Conservation (phyloP, 2,797 vertebrate species). For the Mycteria americana region DNA sequence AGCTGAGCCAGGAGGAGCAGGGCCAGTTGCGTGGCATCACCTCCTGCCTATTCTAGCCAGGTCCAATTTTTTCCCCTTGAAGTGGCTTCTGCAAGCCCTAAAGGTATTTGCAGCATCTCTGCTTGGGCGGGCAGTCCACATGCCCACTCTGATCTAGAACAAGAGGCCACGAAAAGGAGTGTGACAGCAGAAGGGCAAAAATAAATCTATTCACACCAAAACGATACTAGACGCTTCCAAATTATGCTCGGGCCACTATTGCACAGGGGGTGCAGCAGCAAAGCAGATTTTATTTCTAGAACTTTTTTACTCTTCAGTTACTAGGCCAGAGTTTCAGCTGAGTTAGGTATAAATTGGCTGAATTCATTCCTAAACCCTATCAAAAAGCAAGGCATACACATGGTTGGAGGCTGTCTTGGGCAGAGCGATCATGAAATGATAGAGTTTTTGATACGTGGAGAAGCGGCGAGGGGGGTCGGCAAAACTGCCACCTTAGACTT, state of each 20-base stretch:
- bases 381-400: background rate
- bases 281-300: background rate
- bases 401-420: no score
- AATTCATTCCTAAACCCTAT: background rate
- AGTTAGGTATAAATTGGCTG: background rate
- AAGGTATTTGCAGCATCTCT: background rate
- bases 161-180: background rate
- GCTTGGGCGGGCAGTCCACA: rapidly evolving
- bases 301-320: background rate
- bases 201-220: background rate
- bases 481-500: no score
- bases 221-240: background rate
- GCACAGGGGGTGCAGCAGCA: background rate
- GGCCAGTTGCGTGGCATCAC: background rate
- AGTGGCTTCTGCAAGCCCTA: background rate
- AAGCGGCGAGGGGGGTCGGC: no score
- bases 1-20: background rate
- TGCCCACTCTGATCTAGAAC: background rate
- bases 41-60: background rate
- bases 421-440: no score
- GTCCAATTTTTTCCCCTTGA: background rate
- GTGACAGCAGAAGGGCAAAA: background rate
- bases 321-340: background rate
- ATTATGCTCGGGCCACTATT: no score
- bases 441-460: no score